Evolutionary conservation across 2,888 invertebrate genomes (phyloP).

Genomic region (Germaria angustata): DNA sequence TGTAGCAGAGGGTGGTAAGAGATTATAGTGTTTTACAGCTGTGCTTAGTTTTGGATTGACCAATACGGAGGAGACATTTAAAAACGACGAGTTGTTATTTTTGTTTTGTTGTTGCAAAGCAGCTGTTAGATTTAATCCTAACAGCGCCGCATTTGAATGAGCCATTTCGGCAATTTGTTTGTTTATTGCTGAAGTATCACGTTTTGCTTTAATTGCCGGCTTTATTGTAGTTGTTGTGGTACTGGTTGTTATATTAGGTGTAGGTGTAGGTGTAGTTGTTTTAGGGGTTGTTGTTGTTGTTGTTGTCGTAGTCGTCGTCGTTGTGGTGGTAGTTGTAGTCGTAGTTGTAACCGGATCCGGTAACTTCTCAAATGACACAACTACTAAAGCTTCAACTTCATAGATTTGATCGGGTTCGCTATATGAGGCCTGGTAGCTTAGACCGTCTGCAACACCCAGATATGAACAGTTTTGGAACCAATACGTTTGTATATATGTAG

Average conservation of each 20-base stretch:
- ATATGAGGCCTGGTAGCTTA: slow-evolving; percentile 84
- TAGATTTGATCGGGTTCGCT: slow-evolving; percentile 83
- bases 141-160: slow-evolving; percentile 73
- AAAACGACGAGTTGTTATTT: slow-evolving; percentile 28
- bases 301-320: slow-evolving; percentile 81
- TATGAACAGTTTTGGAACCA: slow-evolving; percentile 91
- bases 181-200: slow-evolving; percentile 68
- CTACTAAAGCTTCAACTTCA: slow-evolving; percentile 86
- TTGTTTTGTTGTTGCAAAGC: slow-evolving; percentile 62
- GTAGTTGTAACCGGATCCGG: slow-evolving; percentile 78
- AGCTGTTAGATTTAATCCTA: slow-evolving; percentile 73
- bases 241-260: slow-evolving; percentile 75
- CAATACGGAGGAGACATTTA: slow-evolving; percentile 43
- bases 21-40: slow-evolving; percentile 65
- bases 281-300: slow-evolving; percentile 79
- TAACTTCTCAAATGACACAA: slow-evolving; percentile 85
- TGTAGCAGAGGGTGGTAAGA: slow-evolving; percentile 20
- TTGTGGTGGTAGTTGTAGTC: slow-evolving; percentile 81
- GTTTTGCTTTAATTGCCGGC: slow-evolving; percentile 70
- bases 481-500: slow-evolving; percentile 83
- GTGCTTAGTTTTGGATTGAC: slow-evolving; percentile 42
- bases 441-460: slow-evolving; percentile 84
- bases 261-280: slow-evolving; percentile 80
- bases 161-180: slow-evolving; percentile 65
- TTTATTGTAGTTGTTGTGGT: slow-evolving; percentile 78